These are phyloP conservation scores for Eilema caniola DNA, from an alignment of 2,888 invertebrate genomes.

Conservation along the genomic window DNA sequence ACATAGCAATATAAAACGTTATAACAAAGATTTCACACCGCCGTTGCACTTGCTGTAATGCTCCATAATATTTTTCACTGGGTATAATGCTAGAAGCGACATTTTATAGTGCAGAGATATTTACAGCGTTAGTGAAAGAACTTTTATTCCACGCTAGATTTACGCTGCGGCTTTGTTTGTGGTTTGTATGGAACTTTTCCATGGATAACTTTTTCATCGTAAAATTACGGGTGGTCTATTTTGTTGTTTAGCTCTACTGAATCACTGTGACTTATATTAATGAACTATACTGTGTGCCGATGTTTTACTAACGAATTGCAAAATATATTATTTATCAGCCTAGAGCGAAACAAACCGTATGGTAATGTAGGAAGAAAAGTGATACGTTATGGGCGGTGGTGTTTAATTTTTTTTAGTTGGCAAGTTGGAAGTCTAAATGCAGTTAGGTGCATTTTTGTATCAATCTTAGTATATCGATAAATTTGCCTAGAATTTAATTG, in stretches of 20 bases:
- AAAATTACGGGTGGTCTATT: background rate
- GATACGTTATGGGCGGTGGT: no score
- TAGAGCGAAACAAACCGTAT: background rate
- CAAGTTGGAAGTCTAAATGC: no score
- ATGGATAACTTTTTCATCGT: conserved; percentile 8
- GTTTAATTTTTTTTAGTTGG: no score
- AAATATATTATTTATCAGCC: background rate
- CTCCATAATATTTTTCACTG: conserved; percentile 47
- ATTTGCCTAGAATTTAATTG: no score
- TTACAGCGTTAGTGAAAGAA: conserved; percentile 13
- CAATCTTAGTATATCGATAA: no score
- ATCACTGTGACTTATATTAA: background rate
- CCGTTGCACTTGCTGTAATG: conserved; percentile 50
- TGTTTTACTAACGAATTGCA: background rate
- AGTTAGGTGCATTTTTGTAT: no score
- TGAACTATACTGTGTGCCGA: background rate
- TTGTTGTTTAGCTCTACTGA: background rate
- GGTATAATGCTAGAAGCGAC: conserved; percentile 36
- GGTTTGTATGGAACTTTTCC: conserved; percentile 8
- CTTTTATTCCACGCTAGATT: conserved; percentile 19
- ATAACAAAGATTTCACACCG: conserved; percentile 44
- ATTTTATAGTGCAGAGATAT: conserved; percentile 40
- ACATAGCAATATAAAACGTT: conserved; percentile 28
- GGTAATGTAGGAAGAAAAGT: no score
- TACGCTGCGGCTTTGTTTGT: conserved; percentile 9